phyloP scores from a whole-genome alignment of 2,113 vertebrate species.

The Notiomystis cincta region DNA sequence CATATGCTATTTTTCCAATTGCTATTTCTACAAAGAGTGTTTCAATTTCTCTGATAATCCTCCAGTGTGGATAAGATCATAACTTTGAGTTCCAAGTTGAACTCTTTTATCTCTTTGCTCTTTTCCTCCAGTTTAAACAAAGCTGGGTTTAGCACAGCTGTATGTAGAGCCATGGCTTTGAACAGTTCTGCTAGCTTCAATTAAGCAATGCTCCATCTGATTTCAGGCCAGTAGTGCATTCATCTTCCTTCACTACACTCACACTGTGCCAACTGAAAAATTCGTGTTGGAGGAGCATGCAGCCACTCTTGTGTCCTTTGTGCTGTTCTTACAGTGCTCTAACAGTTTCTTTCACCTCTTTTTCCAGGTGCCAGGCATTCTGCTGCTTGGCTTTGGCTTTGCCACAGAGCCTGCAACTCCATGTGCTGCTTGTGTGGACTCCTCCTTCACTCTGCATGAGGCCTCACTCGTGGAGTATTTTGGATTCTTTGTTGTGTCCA shows the following conservation, averaged over 20 bases:
- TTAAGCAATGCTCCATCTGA: not conserved
- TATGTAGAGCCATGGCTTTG: not conserved
- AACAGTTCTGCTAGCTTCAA: not conserved
- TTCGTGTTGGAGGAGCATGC: not conserved
- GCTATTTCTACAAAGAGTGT: not conserved
- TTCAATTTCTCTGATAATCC: not conserved
- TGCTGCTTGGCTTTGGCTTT: conserved; percentile 34
- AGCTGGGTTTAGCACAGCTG: not conserved
- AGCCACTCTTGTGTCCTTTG: not conserved
- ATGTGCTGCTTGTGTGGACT: not conserved
- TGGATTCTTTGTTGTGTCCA: not conserved
- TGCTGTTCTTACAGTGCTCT: not conserved
- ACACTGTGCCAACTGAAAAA: not conserved
- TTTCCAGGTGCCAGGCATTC: not conserved
- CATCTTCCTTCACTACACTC: not conserved
- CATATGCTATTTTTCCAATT: not conserved
- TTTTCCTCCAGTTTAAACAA: not conserved
- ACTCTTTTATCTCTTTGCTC: not conserved
- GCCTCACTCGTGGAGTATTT: not conserved
- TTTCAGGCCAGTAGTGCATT: not conserved
- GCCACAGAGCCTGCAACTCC: not conserved
- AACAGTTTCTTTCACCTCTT: not conserved
- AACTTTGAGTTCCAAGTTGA: not conserved
- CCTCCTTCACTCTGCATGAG: not conserved
- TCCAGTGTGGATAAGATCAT: not conserved